Evolutionary conservation across 2,888 invertebrate species (phyloP).

Genomic region (Thalpophila matura): DNA sequence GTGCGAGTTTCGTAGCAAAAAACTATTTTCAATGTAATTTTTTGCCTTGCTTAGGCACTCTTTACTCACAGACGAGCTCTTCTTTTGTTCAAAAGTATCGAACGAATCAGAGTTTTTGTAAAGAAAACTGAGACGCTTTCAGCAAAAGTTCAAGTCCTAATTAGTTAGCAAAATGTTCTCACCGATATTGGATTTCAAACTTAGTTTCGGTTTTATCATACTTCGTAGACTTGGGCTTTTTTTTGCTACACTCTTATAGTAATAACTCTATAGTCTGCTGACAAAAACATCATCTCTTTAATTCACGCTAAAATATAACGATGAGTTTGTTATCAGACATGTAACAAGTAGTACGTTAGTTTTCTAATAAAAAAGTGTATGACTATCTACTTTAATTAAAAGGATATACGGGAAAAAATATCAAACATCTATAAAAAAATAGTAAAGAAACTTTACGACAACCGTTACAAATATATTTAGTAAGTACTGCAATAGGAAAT

Average conservation of each 20-base stretch:
- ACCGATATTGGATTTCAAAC: slow-evolving; percentile 32
- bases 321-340: background rate
- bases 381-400: background rate
- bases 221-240: slow-evolving; percentile 17
- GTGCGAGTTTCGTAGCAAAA: slow-evolving; percentile 15
- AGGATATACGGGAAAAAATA: background rate
- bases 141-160: slow-evolving; percentile 35
- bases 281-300: background rate
- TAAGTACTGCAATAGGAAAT: slow-evolving; percentile 38
- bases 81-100: slow-evolving; percentile 31
- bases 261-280: background rate
- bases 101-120: slow-evolving; percentile 28
- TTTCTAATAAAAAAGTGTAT: slow-evolving; percentile 5
- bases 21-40: slow-evolving; percentile 40
- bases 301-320: background rate
- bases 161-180: slow-evolving; percentile 44
- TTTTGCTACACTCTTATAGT: background rate
- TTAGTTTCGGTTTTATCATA: slow-evolving; percentile 16
- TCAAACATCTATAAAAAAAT: slow-evolving; percentile 24
- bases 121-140: slow-evolving; percentile 12
- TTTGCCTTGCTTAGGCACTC: slow-evolving; percentile 9
- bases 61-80: slow-evolving; percentile 3
- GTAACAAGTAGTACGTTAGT: background rate
- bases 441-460: slow-evolving; percentile 30
- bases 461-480: slow-evolving; percentile 35